phyloP scores from a whole-genome alignment of 2,113 vertebrate species.

The Lipophrys pholis region DNA sequence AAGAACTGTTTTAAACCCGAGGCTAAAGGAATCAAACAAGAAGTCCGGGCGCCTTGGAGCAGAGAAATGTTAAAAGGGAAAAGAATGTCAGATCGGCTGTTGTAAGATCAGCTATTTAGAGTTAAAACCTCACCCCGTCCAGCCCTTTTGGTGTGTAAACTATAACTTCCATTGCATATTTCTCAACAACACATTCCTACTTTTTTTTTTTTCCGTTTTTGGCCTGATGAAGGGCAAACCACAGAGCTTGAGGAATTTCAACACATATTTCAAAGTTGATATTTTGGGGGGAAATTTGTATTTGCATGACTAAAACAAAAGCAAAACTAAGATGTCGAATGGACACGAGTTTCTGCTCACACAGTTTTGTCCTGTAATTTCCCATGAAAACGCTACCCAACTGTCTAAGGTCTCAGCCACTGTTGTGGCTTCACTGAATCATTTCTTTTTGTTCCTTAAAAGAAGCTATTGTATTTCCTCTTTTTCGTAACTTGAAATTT shows the following conservation, averaged over 20 bases:
- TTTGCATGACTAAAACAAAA: constrained; percentile 7
- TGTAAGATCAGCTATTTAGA: constrained; percentile 16
- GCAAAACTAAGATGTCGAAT: constrained; percentile 30
- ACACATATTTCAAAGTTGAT: background rate
- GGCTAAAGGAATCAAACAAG: constrained; percentile 5
- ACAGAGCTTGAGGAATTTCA: constrained; percentile 1
- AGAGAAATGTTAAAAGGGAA: constrained; percentile 14
- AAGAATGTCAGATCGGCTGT: background rate
- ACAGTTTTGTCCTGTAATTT: background rate
- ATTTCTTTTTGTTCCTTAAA: background rate
- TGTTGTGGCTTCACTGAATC: background rate
- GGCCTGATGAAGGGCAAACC: constrained; percentile 32
- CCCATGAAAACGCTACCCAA: no score
- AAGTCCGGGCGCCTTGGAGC: background rate
- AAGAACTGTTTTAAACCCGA: constrained; percentile 13
- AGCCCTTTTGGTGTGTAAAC: constrained; percentile 18
- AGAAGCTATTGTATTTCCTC: background rate
- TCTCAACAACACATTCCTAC: constrained; percentile 60
- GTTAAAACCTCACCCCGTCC: constrained; percentile 19
- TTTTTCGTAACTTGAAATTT: background rate
- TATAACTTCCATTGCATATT: constrained; percentile 39
- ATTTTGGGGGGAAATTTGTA: constrained; percentile 12
- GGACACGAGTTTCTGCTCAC: background rate
- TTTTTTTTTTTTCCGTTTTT: constrained; percentile 19
- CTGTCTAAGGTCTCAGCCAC: background rate